These are phyloP conservation scores for Tupaia tana DNA, from an alignment of 2,113 vertebrate species.

Conservation along the genomic window DNA sequence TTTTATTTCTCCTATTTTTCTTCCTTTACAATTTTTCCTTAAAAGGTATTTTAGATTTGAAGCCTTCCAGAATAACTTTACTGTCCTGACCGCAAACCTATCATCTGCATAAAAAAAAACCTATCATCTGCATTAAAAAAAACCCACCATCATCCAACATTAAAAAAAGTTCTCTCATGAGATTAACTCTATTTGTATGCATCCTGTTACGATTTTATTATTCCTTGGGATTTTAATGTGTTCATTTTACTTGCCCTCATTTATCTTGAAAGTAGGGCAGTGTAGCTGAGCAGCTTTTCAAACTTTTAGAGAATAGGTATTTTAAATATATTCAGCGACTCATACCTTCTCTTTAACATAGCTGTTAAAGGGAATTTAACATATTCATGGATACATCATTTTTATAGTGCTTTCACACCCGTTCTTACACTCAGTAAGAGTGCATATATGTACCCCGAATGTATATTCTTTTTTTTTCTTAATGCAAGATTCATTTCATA, in stretches of 20 bases:
- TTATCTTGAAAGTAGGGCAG: background rate
- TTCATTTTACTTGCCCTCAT: background rate
- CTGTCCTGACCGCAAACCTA: background rate
- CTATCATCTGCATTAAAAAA: too few relatives aligned
- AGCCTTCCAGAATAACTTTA: background rate
- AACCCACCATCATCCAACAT: background rate
- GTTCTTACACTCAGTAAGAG: background rate
- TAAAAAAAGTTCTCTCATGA: constrained; percentile 7
- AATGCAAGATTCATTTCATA: background rate
- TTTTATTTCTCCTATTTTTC: background rate
- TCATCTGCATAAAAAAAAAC: background rate
- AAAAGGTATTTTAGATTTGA: constrained; percentile 15
- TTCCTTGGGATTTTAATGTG: constrained; percentile 1
- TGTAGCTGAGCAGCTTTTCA: background rate
- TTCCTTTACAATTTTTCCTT: constrained; percentile 21
- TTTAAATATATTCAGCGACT: constrained; percentile 23
- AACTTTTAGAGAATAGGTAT: background rate
- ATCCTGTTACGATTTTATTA: constrained; percentile 8
- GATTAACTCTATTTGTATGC: background rate
- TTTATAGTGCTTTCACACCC: background rate
- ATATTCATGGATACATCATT: constrained; percentile 27
- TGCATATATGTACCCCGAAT: background rate
- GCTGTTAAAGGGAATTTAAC: background rate
- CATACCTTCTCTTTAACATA: constrained; percentile 10
- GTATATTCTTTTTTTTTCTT: background rate